Base-by-base conservation (phyloP, 92 coral and sea anemone genomes). In the Zoanthus gigantus region DNA sequence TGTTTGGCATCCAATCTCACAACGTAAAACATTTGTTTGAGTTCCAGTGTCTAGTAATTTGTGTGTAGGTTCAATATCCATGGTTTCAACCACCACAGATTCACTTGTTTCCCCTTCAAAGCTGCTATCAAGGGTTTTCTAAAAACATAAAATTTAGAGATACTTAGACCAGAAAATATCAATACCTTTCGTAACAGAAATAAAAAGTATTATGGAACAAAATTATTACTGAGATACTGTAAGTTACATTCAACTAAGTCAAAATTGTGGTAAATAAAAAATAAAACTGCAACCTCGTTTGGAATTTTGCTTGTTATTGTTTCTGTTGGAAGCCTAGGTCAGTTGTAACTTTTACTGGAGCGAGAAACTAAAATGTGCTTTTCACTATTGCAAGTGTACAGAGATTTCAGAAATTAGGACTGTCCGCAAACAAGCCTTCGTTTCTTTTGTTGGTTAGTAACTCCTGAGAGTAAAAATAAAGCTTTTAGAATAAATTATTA, bases 81-180 rank as follows among this genome's bases (percentile, higher is more conserved):
- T 46, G 16, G 29, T 46, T 74, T 74, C 78, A 45, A 74, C 78
- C 6, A 9, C 30, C 28, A 16, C 2, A 46, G 78, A 29, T 4
- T 46, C 50, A 74, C 78, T 74, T 74, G 78, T n/a, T 74, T 74
- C 57, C 57, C 78, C 78, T 45, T 74, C 78, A 74, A 29, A 45
- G 78, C 78, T 74, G 57, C 78, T 74, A 74, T 74, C 78, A 74
- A 74, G 57, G 78, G 78, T 74, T 74, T 74, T 74, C 78, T 74
- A 74, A 74, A 74, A 74, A 14, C 23, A 74, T 11, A 74, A 74
- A 74, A 15, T 74, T 74, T 44, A 15, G 78, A 74, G 14, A 74
- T 42, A 29, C 73, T 68, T 61, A 61, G 68, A 16, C 68, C 68
- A 61, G 6, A 4, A 61, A 61, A 3, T 61, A 30, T 16, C 47